phyloP scores from a whole-genome alignment of 2,113 vertebrate genomes.

The Tursiops truncatus region DNA sequence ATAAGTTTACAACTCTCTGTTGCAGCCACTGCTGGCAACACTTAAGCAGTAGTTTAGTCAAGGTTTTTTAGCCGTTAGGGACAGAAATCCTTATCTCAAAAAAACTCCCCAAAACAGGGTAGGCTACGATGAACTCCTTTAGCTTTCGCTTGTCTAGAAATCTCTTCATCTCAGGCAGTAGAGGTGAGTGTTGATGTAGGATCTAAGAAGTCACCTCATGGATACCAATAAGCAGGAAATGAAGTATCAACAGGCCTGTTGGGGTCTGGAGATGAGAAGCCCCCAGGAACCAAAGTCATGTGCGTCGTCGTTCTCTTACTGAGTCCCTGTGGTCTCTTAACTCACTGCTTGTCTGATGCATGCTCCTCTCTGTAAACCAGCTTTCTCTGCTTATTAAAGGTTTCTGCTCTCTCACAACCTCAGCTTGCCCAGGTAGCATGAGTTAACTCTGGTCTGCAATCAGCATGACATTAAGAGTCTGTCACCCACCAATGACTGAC shows the following conservation, averaged over 20 bases:
- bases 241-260: not conserved
- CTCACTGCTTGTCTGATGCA: not conserved
- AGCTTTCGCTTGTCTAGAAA: not conserved
- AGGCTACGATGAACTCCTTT: not conserved
- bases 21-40: not conserved
- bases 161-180: not conserved
- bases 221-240: not conserved
- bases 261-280: not conserved
- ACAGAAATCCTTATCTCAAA: not conserved
- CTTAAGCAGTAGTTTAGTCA: not conserved
- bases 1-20: not conserved
- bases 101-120: not conserved
- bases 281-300: not conserved
- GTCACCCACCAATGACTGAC: not conserved
- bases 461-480: not conserved
- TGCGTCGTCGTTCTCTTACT: not conserved
- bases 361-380: not conserved
- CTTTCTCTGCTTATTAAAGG: not conserved
- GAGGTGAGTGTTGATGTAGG: not conserved
- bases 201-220: not conserved
- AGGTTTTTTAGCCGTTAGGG: conserved; percentile 15
- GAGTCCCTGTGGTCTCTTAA: not conserved
- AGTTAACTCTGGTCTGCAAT: not conserved
- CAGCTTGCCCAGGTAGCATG: not conserved
- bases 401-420: not conserved